Evolutionary conservation across 1,140 invertebrate species (phyloP), one percentile per base, ranked within the genome.

Genomic region (Venturia canescens): DNA sequence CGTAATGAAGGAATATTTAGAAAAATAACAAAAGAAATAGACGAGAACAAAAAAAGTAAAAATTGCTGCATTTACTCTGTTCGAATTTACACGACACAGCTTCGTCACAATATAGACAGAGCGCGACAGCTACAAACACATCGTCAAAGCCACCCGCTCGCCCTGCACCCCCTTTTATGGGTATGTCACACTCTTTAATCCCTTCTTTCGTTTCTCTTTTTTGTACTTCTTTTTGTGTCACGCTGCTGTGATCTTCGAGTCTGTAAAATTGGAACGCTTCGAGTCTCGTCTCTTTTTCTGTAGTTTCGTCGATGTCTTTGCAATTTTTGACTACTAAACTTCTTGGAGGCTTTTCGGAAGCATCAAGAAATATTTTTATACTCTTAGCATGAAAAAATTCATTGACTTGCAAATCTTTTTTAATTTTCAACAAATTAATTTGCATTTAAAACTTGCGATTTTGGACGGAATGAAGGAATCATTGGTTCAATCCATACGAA

Each of bases 111-210:
- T 88, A 83, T 90, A 92, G 86, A 88, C 87, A 90, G 86, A 89
- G 83, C 87, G 86, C 89, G 88, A n/a, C n/a, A n/a, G 89, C 88
- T 88, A 84, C 84, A 88, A 88, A 90, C 84, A 91, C 85, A 87
- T 81, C 89, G 82, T 89, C 90, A 87, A 92, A 92, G 88, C 88
- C 91, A 90, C 90, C 90, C 82, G 90, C 89, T 88, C 88, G 91
- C 88, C 91, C 91, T 88, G 90, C 90, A 90, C 91, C 91, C 87
- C 88, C 88, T 87, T 89, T 87, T 78, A 89, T 91, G 84, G 91
- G 91, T 92, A 92, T 86, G 91, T 92, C 78, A 83, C 44, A 80
- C 80, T 81, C 50, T 53, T 27, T 63, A 26, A 3, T 63, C 27
- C 70, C 44, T 53, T 71, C 48, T 48, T 21, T 75, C 29, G 18